Conservation (phyloP, 2,888 invertebrate genomes). For the Apeira syringaria region DNA sequence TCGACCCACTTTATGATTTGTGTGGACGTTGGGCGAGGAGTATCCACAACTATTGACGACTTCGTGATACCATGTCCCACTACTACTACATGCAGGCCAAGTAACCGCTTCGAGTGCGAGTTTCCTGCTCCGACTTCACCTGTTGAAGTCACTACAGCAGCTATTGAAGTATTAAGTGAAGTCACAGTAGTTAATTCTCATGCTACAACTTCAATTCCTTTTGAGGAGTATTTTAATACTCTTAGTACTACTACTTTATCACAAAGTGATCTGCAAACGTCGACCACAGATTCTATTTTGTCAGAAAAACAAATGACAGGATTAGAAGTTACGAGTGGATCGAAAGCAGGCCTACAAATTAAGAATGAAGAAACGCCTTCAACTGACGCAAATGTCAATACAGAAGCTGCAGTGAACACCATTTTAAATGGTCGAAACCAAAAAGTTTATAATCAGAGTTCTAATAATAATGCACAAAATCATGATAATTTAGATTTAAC, state of each 20-base stretch:
- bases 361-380: neutral
- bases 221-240: conserved; percentile 33
- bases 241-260: conserved; percentile 27
- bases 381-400: neutral
- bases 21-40: conserved; percentile 68
- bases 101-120: conserved; percentile 69
- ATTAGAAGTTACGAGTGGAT: neutral
- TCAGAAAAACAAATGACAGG: conserved; percentile 3
- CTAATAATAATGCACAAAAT: neutral
- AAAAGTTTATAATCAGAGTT: too few relatives aligned
- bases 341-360: neutral
- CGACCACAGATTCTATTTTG: conserved; percentile 3
- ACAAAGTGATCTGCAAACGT: conserved; percentile 3
- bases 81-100: conserved; percentile 55
- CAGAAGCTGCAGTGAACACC: neutral
- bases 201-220: conserved; percentile 16
- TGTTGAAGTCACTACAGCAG: conserved; percentile 8
- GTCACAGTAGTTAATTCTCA: conserved; percentile 9
- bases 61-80: conserved; percentile 64
- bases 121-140: conserved; percentile 34
- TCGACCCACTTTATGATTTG: conserved; percentile 78
- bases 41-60: conserved; percentile 65
- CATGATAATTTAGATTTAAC: neutral
- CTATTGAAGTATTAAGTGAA: conserved; percentile 16
- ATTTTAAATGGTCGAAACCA: too few relatives aligned